A percentile compares a stretch with the other conserved stretches of the same genome.
These are phyloP conservation scores for Plemyria rubiginata DNA, from an alignment of 2,888 invertebrate species.

Conservation along the genomic window DNA sequence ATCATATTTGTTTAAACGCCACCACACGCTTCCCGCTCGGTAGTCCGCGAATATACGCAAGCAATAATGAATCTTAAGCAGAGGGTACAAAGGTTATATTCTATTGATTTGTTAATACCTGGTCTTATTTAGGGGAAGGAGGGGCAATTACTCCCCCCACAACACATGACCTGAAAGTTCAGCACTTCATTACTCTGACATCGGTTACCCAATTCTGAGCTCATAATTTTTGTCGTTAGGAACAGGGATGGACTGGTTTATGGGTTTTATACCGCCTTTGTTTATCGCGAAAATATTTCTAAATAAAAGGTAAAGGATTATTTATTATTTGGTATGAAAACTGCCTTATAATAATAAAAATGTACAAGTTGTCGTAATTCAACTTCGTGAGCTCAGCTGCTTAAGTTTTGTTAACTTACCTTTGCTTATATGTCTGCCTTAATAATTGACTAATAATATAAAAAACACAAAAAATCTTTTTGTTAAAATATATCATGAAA, in stretches of 20 bases:
- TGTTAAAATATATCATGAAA: too few relatives aligned
- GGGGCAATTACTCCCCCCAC: constrained; percentile 61
- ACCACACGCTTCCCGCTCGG: not conserved
- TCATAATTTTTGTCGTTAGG: constrained; percentile 61
- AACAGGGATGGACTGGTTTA: constrained; percentile 30
- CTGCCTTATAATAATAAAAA: too few relatives aligned
- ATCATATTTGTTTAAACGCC: not conserved
- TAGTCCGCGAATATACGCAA: not conserved
- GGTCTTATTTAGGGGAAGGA: constrained; percentile 22
- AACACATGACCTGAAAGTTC: constrained; percentile 78
- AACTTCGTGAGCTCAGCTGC: too few relatives aligned
- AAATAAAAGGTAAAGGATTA: not conserved
- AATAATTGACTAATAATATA: too few relatives aligned
- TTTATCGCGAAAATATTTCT: not conserved
- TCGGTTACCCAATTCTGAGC: constrained; percentile 66
- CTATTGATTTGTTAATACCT: not conserved
- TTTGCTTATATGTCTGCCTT: too few relatives aligned
- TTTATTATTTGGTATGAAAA: too few relatives aligned
- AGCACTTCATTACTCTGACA: constrained; percentile 75
- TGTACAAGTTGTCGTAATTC: too few relatives aligned
- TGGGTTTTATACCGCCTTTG: not conserved
- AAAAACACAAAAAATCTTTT: too few relatives aligned
- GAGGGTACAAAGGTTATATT: constrained; percentile 1
- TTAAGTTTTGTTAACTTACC: too few relatives aligned
- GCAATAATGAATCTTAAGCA: constrained; percentile 4